phyloP scores from a whole-genome alignment of 2,888 invertebrate species.

The Stramonita haemastoma region DNA sequence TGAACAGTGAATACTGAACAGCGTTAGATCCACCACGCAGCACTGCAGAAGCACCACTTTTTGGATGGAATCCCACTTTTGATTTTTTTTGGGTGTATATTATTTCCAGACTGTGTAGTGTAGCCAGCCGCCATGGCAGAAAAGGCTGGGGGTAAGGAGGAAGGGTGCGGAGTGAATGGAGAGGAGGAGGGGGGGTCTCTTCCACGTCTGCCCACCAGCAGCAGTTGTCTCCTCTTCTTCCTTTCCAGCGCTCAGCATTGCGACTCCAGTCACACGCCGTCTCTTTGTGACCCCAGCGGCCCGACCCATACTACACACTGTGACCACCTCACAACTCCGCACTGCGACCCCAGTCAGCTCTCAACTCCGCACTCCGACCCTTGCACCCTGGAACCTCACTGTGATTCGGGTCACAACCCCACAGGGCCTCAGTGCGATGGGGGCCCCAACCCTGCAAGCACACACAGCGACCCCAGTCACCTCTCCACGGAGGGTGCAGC shows the following conservation, averaged over 20 bases:
- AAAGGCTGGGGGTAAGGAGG: slow-evolving; percentile 9
- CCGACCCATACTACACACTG: no score
- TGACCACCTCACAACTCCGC: neutral
- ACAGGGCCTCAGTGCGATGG: neutral
- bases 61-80: no score
- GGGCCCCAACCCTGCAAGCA: no score
- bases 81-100: no score
- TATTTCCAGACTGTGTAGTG: neutral
- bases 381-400: neutral
- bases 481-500: neutral
- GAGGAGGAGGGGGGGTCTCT: neutral
- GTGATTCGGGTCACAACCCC: neutral
- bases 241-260: neutral
- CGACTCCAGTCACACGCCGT: neutral
- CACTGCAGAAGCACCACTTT: no score
- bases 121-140: neutral
- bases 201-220: neutral
- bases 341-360: neutral
- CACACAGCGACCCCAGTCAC: neutral
- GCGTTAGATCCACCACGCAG: neutral
- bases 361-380: neutral
- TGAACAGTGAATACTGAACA: neutral
- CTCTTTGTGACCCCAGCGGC: neutral
- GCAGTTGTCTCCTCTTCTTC: no score
- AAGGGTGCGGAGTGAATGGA: neutral